Evolutionary conservation across 2,888 invertebrate species (phyloP).

Genomic region (Aethes cnicana): DNA sequence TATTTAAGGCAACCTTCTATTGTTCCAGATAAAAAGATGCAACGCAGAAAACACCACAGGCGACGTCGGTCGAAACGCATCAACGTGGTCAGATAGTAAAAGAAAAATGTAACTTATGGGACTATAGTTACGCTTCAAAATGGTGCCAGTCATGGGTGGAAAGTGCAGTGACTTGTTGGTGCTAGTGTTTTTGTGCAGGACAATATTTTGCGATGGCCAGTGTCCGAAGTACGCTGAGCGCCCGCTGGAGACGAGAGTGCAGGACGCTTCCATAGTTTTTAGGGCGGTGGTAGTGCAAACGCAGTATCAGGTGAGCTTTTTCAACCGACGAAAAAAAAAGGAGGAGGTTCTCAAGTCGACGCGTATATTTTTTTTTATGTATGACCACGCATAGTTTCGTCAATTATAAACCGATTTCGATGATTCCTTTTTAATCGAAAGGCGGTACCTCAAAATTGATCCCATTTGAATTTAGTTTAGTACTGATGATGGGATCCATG

Average conservation of each 20-base stretch:
- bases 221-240: slow-evolving; percentile 78
- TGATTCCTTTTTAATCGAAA: too few relatives aligned
- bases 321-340: too few relatives aligned
- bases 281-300: slow-evolving; percentile 75
- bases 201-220: slow-evolving; percentile 77
- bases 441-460: too few relatives aligned
- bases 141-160: slow-evolving; percentile 57
- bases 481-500: too few relatives aligned
- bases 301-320: slow-evolving; percentile 69
- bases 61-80: slow-evolving; percentile 61
- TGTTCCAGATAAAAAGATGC: slow-evolving; percentile 76
- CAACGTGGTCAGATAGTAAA: slow-evolving; percentile 60
- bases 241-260: slow-evolving; percentile 77
- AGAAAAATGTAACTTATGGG: slow-evolving; percentile 58
- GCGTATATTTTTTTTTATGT: too few relatives aligned
- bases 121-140: slow-evolving; percentile 49
- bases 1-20: slow-evolving; percentile 33
- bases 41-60: slow-evolving; percentile 66
- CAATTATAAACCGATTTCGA: too few relatives aligned
- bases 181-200: slow-evolving; percentile 67
- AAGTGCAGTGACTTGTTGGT: slow-evolving; percentile 62
- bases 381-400: too few relatives aligned
- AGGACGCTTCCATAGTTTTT: slow-evolving; percentile 80
- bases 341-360: too few relatives aligned
- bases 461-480: too few relatives aligned